phyloP scores from a whole-genome alignment of 2,797 vertebrate genomes.

The Loris lydekkerianus region DNA sequence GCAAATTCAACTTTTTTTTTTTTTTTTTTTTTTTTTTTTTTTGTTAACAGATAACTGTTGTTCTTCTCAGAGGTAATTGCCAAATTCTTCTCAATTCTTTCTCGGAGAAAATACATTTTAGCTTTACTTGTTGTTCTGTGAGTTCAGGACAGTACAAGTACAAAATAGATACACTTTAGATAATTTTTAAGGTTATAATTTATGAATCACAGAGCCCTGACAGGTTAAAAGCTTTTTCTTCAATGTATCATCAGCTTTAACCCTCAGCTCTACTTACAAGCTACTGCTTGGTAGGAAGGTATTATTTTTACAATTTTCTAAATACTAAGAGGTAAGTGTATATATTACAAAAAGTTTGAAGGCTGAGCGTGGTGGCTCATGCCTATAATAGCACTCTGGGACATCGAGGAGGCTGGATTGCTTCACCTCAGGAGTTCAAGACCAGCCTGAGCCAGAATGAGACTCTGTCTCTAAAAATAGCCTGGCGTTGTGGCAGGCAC shows the following conservation, averaged over 20 bases:
- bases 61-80: conserved; percentile 46
- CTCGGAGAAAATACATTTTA: conserved; percentile 48
- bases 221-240: conserved; percentile 74
- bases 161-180: conserved; percentile 62
- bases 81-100: conserved; percentile 31
- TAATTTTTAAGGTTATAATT: conserved; percentile 64
- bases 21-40: not conserved
- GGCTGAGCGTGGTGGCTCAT: too few relatives aligned
- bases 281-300: conserved; percentile 32
- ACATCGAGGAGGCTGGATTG: too few relatives aligned
- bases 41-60: not conserved
- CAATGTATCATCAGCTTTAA: conserved; percentile 43
- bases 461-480: too few relatives aligned
- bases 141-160: conserved; percentile 35
- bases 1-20: not conserved
- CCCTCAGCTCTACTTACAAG: conserved; percentile 33
- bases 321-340: conserved; percentile 32
- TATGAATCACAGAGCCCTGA: conserved; percentile 49
- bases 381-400: too few relatives aligned
- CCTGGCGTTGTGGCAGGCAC: too few relatives aligned
- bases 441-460: too few relatives aligned
- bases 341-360: conserved; percentile 23
- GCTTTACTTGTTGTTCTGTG: conserved; percentile 40
- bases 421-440: too few relatives aligned
- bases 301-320: conserved; percentile 57